phyloP scores from a whole-genome alignment of 1,140 invertebrate species.

The Tribolium castaneum region DNA sequence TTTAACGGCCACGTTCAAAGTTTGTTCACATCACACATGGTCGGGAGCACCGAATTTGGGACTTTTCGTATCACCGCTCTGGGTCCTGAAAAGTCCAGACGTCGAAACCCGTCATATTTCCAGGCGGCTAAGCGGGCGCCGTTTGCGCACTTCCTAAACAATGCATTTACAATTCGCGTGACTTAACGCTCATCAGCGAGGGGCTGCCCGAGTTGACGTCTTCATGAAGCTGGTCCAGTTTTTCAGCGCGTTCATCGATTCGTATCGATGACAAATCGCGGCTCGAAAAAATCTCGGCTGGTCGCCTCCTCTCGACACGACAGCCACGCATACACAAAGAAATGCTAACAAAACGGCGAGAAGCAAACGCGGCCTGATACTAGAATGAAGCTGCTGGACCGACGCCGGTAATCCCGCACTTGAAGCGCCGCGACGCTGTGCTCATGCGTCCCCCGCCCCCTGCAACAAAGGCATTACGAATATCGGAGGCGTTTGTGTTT shows the following conservation, averaged over 20 bases:
- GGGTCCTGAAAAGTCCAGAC: conserved; percentile 30
- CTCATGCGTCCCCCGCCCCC: conserved; percentile 62
- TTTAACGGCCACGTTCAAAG: neutral
- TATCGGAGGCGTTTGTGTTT: conserved; percentile 63
- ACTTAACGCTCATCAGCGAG: neutral
- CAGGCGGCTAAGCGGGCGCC: neutral
- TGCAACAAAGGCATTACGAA: conserved; percentile 62
- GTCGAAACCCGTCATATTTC: conserved; percentile 3
- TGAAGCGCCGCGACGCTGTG: conserved; percentile 63
- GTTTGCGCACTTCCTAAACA: neutral
- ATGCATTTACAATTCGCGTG: conserved; percentile 21
- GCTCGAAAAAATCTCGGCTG: neutral
- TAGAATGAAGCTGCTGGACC: conserved; percentile 61
- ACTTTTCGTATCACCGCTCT: conserved; percentile 21
- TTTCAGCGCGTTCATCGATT: conserved; percentile 28
- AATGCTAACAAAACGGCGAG: conserved; percentile 52
- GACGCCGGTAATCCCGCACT: conserved; percentile 62
- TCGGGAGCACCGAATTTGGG: neutral
- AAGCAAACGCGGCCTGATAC: conserved; percentile 57
- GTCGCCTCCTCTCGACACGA: neutral
- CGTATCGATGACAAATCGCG: neutral
- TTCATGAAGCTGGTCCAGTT: conserved; percentile 6
- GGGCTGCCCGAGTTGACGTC: conserved; percentile 13
- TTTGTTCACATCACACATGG: conserved; percentile 5
- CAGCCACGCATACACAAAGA: conserved; percentile 47